Conservation (phyloP, 37 sponge, comb jelly and placozoan genomes). For the Crambe crambe region DNA sequence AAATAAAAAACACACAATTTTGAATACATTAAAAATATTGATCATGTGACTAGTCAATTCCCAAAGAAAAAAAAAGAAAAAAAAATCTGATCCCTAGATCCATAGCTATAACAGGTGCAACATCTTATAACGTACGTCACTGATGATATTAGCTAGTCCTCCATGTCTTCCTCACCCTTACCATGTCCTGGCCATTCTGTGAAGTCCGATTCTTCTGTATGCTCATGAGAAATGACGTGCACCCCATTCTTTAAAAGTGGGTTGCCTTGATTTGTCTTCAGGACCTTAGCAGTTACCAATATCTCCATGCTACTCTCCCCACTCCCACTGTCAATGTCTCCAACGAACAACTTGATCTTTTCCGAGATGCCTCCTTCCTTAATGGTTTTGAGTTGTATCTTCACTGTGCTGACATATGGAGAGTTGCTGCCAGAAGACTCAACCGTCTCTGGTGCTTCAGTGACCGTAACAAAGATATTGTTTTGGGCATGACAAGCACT, state of each 20-base stretch:
- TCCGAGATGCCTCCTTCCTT: slow-evolving; percentile 70
- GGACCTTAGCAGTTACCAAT: slow-evolving; percentile 64
- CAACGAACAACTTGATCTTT: slow-evolving; percentile 38
- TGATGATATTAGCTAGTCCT: not conserved
- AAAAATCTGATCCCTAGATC: not conserved
- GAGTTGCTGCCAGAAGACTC: not conserved
- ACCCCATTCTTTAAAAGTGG: slow-evolving; percentile 79
- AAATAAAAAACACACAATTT: too few relatives aligned
- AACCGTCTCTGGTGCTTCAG: slow-evolving; percentile 1
- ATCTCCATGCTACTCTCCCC: slow-evolving; percentile 15
- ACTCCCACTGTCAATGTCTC: slow-evolving; percentile 13
- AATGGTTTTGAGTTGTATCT: slow-evolving; percentile 64
- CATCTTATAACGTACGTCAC: not conserved
- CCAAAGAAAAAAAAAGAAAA: not conserved
- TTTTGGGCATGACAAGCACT: slow-evolving; percentile 38
- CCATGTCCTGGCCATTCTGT: slow-evolving; percentile 80
- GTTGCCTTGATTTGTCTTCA: slow-evolving; percentile 64
- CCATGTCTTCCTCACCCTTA: not conserved
- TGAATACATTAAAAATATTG: not conserved
- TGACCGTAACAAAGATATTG: slow-evolving; percentile 56
- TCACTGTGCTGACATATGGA: slow-evolving; percentile 36
- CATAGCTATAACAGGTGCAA: not conserved
- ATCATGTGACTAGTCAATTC: not conserved
- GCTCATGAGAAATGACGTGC: slow-evolving; percentile 63
- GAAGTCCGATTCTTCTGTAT: slow-evolving; percentile 59